phyloP scores from a whole-genome alignment of 1,140 invertebrate species.

The Zaprionus gabonicus region DNA sequence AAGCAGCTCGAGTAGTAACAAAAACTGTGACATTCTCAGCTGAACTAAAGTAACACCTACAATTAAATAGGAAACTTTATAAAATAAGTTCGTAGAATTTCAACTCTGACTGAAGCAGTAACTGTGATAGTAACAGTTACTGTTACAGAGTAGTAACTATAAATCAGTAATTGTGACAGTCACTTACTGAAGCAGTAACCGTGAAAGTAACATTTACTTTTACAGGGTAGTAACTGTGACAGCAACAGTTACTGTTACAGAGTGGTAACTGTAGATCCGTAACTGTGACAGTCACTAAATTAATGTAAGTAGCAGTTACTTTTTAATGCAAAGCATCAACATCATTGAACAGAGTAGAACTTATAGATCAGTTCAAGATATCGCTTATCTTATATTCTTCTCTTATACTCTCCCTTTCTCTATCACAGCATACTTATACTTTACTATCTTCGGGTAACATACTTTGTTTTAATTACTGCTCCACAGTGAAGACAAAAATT shows the following conservation, averaged over 20 bases:
- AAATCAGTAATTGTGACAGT: neutral
- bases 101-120: neutral
- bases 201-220: too few species aligned
- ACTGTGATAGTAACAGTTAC: neutral
- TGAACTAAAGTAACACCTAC: neutral
- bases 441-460: neutral
- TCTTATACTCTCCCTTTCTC: neutral
- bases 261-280: neutral
- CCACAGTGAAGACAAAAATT: conserved; percentile 10
- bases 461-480: conserved; percentile 25
- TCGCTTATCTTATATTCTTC: too few species aligned
- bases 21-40: too few species aligned
- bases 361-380: neutral
- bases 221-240: too few species aligned
- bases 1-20: too few species aligned
- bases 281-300: neutral
- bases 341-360: neutral
- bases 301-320: neutral
- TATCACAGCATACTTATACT: neutral
- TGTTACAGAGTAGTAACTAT: too few species aligned
- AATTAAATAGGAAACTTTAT: rapidly evolving
- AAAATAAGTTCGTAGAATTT: neutral
- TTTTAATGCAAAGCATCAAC: neutral
- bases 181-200: neutral
- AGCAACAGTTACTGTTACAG: too few species aligned